Conservation (phyloP, 2,113 vertebrate genomes). For the Neotragus pygmaeus region DNA sequence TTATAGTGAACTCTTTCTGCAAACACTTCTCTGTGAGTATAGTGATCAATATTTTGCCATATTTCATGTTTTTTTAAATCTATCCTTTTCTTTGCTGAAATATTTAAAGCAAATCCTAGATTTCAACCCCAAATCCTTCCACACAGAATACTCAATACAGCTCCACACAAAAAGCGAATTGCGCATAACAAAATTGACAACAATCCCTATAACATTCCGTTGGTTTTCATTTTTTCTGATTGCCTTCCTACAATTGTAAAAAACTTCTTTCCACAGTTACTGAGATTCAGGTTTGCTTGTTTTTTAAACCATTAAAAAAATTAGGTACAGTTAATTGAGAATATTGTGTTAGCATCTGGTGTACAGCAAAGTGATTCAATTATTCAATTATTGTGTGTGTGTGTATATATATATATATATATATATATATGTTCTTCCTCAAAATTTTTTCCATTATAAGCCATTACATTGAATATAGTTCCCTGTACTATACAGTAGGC, state of each 20-base stretch:
- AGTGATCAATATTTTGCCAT: neutral
- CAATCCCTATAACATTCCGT: neutral
- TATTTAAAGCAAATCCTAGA: conserved; percentile 5
- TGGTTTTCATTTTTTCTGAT: neutral
- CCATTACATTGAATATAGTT: neutral
- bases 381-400: neutral
- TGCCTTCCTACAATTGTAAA: neutral
- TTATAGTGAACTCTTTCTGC: neutral
- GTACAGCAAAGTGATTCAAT: neutral
- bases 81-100: neutral
- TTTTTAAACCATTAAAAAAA: neutral
- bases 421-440: neutral
- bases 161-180: neutral
- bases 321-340: neutral
- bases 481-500: neutral
- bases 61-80: neutral
- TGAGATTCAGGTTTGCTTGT: neutral
- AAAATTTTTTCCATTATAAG: neutral
- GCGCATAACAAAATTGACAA: neutral
- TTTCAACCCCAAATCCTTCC: neutral
- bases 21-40: neutral
- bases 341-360: neutral
- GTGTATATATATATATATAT: neutral
- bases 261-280: neutral
- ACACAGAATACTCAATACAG: neutral